Evolutionary conservation across 2,113 vertebrate genomes (phyloP), one percentile per base, ranked within the genome.

Genomic region (Leptodactylus fuscus): DNA sequence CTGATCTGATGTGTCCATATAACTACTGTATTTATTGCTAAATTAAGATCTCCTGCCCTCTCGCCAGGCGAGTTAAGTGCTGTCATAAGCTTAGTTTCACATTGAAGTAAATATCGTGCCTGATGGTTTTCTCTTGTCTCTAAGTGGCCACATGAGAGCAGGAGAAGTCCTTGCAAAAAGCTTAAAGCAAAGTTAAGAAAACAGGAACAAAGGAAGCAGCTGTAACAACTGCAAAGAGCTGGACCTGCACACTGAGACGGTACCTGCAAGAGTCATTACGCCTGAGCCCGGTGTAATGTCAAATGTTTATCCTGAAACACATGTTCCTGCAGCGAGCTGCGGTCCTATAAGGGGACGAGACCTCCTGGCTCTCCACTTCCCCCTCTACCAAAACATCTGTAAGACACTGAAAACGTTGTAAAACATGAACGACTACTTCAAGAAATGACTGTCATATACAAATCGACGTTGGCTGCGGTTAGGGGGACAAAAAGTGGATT

Each of bases 111-210:
- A 88, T 83, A 76, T 27, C 49, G 36, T 3, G 4, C 85, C 55
- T 88, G 85, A 85, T 22, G 15, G 78, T 85, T 86, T 48, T 81
- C 0, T 29, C 20, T 51, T 83, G 18, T 78, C 58, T 74, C 4
- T 8, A 29, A 83, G 85, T 55, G 58, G 44, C 22, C 81, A 81
- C 83, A 24, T 18, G 55, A 70, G 58, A 87, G n/a, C 24, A 58
- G 74, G 81, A 87, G 81, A 32, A 83, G 83, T 38, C 67, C 81
- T 80, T 79, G 79, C 62, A 85, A 89, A 89, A 16, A 87, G 81
- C 77, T 91, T 88, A 90, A 4, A 0, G 76, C 82, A 15, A 29
- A 80, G 89, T 89, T 60, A 79, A 87, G 87, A 86, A 87, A 87
- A 24, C 38, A 55, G 0, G 48, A 87, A 84, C n/a, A 89, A 51